These are phyloP conservation scores for Lycocorax pyrrhopterus DNA, from an alignment of 2,113 vertebrate species.

Conservation along the genomic window DNA sequence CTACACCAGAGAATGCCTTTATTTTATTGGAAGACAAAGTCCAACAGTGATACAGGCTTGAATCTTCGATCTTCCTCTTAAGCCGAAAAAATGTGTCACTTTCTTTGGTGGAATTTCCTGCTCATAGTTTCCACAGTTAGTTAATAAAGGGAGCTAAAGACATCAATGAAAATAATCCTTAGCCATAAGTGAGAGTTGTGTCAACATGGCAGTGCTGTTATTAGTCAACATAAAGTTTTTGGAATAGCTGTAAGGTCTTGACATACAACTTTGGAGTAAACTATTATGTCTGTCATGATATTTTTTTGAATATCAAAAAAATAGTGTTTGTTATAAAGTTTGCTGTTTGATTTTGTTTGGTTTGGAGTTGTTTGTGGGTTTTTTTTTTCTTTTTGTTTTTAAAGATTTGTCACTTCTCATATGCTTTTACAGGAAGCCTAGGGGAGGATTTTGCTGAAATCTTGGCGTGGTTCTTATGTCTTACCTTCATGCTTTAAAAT, in stretches of 20 bases:
- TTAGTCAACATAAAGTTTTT: neutral
- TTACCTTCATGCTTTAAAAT: neutral
- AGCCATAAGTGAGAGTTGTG: neutral
- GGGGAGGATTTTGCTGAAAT: neutral
- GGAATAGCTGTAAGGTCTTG: neutral
- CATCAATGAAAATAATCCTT: neutral
- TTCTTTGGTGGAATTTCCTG: neutral
- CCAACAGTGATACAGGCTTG: neutral
- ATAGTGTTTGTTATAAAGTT: neutral
- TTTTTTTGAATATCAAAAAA: neutral
- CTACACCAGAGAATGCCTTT: neutral
- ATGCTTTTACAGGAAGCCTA: neutral
- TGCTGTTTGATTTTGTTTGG: neutral
- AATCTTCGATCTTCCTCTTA: neutral
- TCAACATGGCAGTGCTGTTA: neutral
- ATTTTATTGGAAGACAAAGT: neutral
- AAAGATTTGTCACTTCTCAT: neutral
- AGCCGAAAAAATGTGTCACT: neutral
- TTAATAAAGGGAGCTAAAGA: neutral
- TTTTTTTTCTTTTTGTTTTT: neutral
- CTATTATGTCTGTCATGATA: neutral
- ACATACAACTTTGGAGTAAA: neutral
- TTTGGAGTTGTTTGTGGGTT: neutral
- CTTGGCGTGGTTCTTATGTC: neutral
- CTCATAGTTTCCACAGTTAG: neutral